Conservation (phyloP, 2,113 vertebrate genomes). For the Cyanoramphus novaezelandiae region DNA sequence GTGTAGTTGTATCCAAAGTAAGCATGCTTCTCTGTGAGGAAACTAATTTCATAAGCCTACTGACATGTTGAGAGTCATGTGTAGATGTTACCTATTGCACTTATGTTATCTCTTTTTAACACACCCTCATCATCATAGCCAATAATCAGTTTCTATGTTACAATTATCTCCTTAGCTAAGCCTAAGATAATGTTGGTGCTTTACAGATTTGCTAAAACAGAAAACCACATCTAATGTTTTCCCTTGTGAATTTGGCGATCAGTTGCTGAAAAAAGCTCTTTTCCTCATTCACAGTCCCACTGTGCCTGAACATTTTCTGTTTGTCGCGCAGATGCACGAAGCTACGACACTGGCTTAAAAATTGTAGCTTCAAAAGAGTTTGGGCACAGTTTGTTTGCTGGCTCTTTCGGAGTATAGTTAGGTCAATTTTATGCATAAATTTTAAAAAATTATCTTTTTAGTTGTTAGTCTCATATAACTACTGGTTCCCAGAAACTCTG, state of each 20-base stretch:
- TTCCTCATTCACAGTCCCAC: neutral
- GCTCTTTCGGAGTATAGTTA: neutral
- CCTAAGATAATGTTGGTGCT: neutral
- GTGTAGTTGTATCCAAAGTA: neutral
- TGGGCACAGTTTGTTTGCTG: neutral
- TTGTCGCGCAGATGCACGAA: neutral
- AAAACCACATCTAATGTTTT: neutral
- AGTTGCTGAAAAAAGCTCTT: neutral
- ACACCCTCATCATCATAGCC: neutral
- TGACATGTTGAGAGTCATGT: neutral
- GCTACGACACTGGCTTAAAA: neutral
- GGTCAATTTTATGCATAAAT: neutral
- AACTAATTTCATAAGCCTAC: neutral
- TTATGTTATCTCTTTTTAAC: neutral
- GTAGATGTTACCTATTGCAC: neutral
- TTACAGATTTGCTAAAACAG: neutral
- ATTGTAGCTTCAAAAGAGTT: neutral
- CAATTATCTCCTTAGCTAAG: neutral
- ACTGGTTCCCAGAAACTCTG: neutral
- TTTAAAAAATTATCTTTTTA: neutral
- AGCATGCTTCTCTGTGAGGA: neutral
- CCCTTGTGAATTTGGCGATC: neutral
- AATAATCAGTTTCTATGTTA: neutral
- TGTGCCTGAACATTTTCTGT: neutral
- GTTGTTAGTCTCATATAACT: neutral